A percentile compares a stretch with the other conserved stretches of the same genome.
These are phyloP conservation scores for Fistularia commersonii DNA, from an alignment of 2,797 vertebrate species.

Conservation along the genomic window DNA sequence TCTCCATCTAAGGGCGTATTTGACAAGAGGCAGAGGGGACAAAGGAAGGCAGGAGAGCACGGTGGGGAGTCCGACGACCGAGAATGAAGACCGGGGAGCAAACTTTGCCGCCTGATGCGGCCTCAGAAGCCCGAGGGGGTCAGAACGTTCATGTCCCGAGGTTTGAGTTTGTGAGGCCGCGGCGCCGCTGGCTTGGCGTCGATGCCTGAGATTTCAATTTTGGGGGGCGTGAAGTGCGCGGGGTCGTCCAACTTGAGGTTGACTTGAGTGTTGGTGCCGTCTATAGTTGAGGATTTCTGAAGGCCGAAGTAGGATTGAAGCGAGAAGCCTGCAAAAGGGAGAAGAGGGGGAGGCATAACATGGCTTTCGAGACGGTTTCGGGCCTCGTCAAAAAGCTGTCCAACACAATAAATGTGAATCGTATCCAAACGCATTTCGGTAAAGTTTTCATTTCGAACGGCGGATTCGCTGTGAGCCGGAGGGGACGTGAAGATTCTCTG, in stretches of 20 bases:
- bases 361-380: background rate
- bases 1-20: too few relatives aligned
- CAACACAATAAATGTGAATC: too few relatives aligned
- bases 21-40: constrained; percentile 11
- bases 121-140: constrained; percentile 91
- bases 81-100: constrained; percentile 13
- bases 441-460: too few relatives aligned
- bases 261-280: constrained; percentile 83
- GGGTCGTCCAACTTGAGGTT: constrained; percentile 80
- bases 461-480: too few relatives aligned
- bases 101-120: constrained; percentile 8
- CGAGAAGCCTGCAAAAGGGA: constrained; percentile 82
- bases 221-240: constrained; percentile 79
- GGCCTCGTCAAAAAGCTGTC: too few relatives aligned
- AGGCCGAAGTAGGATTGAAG: constrained; percentile 87
- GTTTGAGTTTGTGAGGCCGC: constrained; percentile 86
- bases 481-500: too few relatives aligned
- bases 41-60: constrained; percentile 16
- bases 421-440: too few relatives aligned
- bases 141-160: constrained; percentile 92
- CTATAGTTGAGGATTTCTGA: constrained; percentile 89
- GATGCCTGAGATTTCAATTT: constrained; percentile 77
- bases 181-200: constrained; percentile 76
- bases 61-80: too few relatives aligned
- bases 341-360: too few relatives aligned